Evolutionary conservation across 2,888 invertebrate genomes (phyloP), one percentile per base, ranked within the genome.

Genomic region (Lochmaea capreae): DNA sequence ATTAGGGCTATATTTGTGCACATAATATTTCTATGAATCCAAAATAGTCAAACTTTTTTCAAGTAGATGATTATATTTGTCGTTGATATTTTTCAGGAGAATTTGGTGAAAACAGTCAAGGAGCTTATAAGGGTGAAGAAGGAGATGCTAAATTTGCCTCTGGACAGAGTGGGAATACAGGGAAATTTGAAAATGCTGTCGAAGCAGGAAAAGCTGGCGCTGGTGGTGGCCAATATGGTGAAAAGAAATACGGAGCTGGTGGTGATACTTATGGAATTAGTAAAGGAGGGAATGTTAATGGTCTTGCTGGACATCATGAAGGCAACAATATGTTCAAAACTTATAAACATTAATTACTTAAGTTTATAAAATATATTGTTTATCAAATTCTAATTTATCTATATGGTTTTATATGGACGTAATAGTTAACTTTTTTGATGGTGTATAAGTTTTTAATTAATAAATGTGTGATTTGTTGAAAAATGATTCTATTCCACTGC

Each of bases 281-380:
- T 84, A 91, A 90, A 83, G 91, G 91, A 76, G 86, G 90, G 42
- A 91, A 91, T 58, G 89, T 90, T 49, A 90, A 91, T 65, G 90
- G 90, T 0, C 85, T 91, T 54, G 88, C 90, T 74, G 91, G 91
- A 0, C 91, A 91, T 79, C 91, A 91, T 76, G 91, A 91, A 75
- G 89, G 89, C 42, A 89, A 87, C 74, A 73, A 73, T 1, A 89
- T 90, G 57, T 90, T 87, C 83, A 89, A 90, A 79, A 90, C 89
- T 82, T 90, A 90, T 81, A 65, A 68, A 57, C 22, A 52, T 85
- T 86, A 26, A 84, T 84, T 33, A 8, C 33, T 59, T 59, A 9
- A 4, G 12, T 33, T 14, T 58, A 26, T 46, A 46, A 46, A 46
- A 11, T 14, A 33, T 59, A 14, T n/a, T 14, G 12, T 59, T 14